Conservation (phyloP, 2,797 vertebrate species). For the Acrocephalus scirpaceus region DNA sequence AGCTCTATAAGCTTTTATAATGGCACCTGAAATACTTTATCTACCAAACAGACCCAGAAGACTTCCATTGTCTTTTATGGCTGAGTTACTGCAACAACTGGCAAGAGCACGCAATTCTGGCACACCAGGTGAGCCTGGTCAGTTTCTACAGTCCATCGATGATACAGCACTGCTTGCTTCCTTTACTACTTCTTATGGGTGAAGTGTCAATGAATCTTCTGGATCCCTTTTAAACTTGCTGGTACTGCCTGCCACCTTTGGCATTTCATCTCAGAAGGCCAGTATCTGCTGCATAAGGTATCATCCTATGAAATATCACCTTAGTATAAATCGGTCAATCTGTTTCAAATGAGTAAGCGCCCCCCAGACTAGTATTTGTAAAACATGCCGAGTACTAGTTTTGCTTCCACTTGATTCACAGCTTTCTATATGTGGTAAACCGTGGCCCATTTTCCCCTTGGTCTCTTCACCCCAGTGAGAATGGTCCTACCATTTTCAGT, state of each 20-base stretch:
- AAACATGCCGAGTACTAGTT: not conserved
- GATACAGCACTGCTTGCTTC: not conserved
- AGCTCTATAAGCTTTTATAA: not conserved
- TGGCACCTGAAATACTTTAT: not conserved
- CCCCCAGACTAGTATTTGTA: not conserved
- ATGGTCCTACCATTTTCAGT: not conserved
- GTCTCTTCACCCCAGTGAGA: not conserved
- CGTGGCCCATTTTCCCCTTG: not conserved
- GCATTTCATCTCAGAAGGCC: not conserved
- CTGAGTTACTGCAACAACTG: not conserved
- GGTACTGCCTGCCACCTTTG: not conserved
- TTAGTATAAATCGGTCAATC: not conserved
- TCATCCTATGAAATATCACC: not conserved
- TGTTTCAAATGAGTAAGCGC: not conserved
- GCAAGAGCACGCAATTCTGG: not conserved
- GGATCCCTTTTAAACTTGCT: not conserved
- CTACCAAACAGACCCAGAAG: not conserved
- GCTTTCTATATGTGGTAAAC: not conserved
- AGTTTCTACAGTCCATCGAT: not conserved
- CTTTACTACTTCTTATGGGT: not conserved
- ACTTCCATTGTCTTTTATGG: not conserved
- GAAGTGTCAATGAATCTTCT: not conserved
- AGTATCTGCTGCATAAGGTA: not conserved
- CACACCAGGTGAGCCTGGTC: not conserved
- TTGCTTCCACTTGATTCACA: not conserved